Conservation (phyloP, 37 sponge, comb jelly and placozoan genomes). For the Aplysina aerophoba region DNA sequence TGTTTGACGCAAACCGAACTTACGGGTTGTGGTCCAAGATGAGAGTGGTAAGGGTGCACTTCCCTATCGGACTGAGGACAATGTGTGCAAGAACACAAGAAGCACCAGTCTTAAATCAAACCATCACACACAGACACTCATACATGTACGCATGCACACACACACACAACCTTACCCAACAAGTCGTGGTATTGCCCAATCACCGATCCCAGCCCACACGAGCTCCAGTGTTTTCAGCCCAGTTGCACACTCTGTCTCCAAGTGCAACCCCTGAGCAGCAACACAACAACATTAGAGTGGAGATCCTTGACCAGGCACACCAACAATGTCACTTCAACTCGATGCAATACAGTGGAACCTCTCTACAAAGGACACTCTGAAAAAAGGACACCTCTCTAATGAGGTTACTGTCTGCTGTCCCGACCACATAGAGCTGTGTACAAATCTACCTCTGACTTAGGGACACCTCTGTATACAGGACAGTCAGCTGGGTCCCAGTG, state of each 20-base stretch:
- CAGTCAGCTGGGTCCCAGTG: too few relatives aligned
- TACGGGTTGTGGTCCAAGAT: constrained; percentile 58
- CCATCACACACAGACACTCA: constrained; percentile 4
- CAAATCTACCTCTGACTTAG: too few relatives aligned
- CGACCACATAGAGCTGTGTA: too few relatives aligned
- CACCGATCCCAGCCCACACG: constrained; percentile 34
- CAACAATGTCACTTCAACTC: too few relatives aligned
- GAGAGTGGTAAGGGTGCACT: constrained; percentile 17
- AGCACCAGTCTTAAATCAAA: neutral
- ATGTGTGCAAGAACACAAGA: neutral
- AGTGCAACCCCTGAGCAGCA: constrained; percentile 44
- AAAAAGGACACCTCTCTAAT: too few relatives aligned
- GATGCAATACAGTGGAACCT: too few relatives aligned
- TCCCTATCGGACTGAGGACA: neutral
- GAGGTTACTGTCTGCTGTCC: too few relatives aligned
- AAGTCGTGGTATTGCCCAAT: constrained; percentile 52
- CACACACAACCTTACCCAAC: constrained; percentile 38
- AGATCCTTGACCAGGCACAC: neutral
- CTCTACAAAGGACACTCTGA: too few relatives aligned
- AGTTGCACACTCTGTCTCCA: constrained; percentile 43
- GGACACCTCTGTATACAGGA: too few relatives aligned
- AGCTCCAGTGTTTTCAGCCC: constrained; percentile 50
- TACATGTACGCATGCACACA: neutral
- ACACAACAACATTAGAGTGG: neutral
- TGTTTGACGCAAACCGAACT: too few relatives aligned